Conservation (phyloP, 2,797 vertebrate genomes). For the Micrastur ruficollis region DNA sequence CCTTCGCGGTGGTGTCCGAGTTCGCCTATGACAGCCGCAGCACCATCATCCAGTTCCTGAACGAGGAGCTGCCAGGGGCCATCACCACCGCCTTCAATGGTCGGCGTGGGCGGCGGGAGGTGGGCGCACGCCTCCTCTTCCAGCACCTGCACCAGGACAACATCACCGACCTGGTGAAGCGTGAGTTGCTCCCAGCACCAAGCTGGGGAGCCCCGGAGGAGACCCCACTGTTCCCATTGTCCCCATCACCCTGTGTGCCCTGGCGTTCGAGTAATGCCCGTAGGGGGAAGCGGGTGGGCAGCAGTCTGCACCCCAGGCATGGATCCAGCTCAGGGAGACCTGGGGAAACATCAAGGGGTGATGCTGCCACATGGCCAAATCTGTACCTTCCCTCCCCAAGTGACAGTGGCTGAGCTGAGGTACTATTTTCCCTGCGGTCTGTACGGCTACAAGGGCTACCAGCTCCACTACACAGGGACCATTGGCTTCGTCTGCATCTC, state of each 20-base stretch:
- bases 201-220: neutral
- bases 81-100: neutral
- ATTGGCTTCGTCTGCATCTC: constrained; percentile 60
- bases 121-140: neutral
- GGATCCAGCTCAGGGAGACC: neutral
- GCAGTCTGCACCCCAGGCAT: neutral
- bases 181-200: constrained; percentile 18
- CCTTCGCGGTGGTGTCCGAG: neutral
- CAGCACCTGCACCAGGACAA: constrained; percentile 6
- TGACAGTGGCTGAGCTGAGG: constrained; percentile 18
- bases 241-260: neutral
- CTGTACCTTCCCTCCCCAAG: neutral
- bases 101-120: rapidly evolving
- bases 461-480: neutral
- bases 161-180: neutral
- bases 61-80: neutral
- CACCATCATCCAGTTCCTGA: constrained; percentile 64
- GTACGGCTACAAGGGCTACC: constrained; percentile 58
- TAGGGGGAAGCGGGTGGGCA: rapidly evolving
- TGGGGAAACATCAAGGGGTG: neutral
- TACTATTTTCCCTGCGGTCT: constrained; percentile 42
- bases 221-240: rapidly evolving
- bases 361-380: rapidly evolving
- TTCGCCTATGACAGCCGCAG: constrained; percentile 57
- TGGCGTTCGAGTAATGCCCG: rapidly evolving